Percentiles rank a stretch among this genome's conserved stretches.
Evolutionary conservation across 2,888 invertebrate species (phyloP).

Genomic region (Ephialtes manifestator): DNA sequence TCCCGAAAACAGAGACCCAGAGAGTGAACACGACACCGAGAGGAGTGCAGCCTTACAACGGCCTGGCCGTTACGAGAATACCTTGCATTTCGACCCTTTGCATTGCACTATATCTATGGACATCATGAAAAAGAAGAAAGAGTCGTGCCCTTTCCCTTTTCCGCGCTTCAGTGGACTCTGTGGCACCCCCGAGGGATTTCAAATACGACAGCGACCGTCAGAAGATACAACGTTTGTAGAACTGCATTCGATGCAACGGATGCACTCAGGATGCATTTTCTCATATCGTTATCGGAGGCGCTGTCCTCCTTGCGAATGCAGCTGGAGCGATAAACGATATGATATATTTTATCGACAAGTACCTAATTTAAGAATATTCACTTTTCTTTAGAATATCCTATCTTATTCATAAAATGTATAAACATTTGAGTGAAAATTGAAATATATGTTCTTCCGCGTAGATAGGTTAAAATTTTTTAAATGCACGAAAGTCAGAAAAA

Average conservation of each 20-base stretch:
- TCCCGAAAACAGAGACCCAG: conserved; percentile 83
- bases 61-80: conserved; percentile 69
- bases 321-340: conserved; percentile 34
- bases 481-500: too few species aligned
- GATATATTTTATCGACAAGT: too few species aligned
- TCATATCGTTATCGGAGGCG: conserved; percentile 54
- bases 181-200: conserved; percentile 8
- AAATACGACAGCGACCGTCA: conserved; percentile 26
- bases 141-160: conserved; percentile 17
- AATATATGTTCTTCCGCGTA: too few species aligned
- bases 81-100: conserved; percentile 67
- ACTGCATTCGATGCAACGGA: conserved; percentile 17
- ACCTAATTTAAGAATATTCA: too few species aligned
- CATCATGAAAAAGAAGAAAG: conserved; percentile 2
- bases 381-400: too few species aligned
- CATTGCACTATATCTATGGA: conserved; percentile 49
- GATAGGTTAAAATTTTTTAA: too few species aligned
- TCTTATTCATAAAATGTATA: too few species aligned
- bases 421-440: too few species aligned
- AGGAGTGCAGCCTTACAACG: conserved; percentile 81
- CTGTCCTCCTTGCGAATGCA: conserved; percentile 27
- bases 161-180: neutral
- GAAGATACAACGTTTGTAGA: conserved; percentile 38
- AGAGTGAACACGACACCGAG: conserved; percentile 78
- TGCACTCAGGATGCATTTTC: conserved; percentile 46